Evolutionary conservation across 2,888 invertebrate genomes (phyloP).

Genomic region (Tillus elongatus): DNA sequence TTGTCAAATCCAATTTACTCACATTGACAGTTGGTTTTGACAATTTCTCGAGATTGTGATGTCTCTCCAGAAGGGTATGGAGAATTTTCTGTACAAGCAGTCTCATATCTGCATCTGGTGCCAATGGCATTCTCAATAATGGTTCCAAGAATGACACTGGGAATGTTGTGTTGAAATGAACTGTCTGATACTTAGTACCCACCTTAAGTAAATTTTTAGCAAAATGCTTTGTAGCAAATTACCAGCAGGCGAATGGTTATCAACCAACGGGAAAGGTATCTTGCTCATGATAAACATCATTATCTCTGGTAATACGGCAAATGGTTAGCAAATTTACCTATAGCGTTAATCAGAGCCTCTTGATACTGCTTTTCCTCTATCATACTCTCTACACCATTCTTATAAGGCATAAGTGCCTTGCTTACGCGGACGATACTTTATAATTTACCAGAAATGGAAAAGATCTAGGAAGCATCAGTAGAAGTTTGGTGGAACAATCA

Average conservation of each 20-base stretch:
- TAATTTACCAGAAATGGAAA: too few relatives aligned
- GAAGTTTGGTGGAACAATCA: too few relatives aligned
- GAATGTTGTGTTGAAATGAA: constrained; percentile 88
- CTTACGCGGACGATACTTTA: too few relatives aligned
- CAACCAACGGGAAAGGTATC: constrained; percentile 58
- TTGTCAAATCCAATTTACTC: constrained; percentile 61
- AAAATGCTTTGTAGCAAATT: constrained; percentile 86
- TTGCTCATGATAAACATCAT: constrained; percentile 99
- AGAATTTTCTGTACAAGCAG: constrained; percentile 88
- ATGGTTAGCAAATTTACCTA: constrained; percentile 97
- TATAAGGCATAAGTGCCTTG: too few relatives aligned
- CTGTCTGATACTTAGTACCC: constrained; percentile 90
- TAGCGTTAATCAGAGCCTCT: constrained; percentile 89
- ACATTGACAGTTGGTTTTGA: constrained; percentile 55
- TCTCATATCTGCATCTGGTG: constrained; percentile 74
- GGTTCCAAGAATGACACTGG: constrained; percentile 92
- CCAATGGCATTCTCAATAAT: constrained; percentile 74
- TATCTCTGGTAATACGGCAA: constrained; percentile 96
- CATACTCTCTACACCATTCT: too few relatives aligned
- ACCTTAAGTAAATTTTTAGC: constrained; percentile 88
- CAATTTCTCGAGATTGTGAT: constrained; percentile 67
- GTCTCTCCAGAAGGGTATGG: constrained; percentile 88
- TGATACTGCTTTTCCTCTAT: constrained; percentile 82
- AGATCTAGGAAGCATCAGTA: too few relatives aligned
- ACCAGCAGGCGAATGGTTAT: constrained; percentile 53